Evolutionary conservation across 2,888 invertebrate genomes (phyloP), one percentile per base, ranked within the genome.

Genomic region (Quadriops clusia): DNA sequence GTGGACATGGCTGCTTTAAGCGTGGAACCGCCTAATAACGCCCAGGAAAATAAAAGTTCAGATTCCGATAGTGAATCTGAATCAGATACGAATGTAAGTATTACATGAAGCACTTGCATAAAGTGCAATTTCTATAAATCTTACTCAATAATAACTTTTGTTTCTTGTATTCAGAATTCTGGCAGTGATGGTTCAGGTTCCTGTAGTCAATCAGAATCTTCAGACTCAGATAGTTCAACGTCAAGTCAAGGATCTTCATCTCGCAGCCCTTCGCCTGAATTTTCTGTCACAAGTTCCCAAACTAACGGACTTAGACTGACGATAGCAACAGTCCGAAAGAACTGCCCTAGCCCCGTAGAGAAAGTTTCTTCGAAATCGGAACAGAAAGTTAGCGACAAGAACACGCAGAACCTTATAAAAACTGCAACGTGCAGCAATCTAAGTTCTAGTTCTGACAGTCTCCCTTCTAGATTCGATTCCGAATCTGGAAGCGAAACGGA

Each of bases 1-100:
- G 74, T 75, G 37, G 75, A 75, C 45, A 74, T 75, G 60, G 70
- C 72, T 45, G 74, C 74, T 34, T 70, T 74, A 50, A 74, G 71
- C 53, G 67, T 65, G 39, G 64, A 62, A 32, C 50, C 53, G 8
- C 39, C 48, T 8, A 47, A 44, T 28, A 49, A 42, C 31, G 38
- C 47, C 15, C 36, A 36, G 16, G 33, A 23, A 9, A 30, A 33
- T 9, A 30, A 36, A 14, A 49, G 46, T 33, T 41, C 66, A 47
- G 71, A 69, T 50, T 66, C 70, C 17, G 72, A 71, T 46, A 68
- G 70, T 33, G 72, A 74, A 46, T 69, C 69, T 8, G 63, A 63
- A 39, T 58, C 55, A 44, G 72, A 71, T 50, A 67, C 72, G 14
- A 62, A 61, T 42, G 60, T 60, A 55, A 47, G 43, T 29, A 17